Base-by-base conservation (phyloP, 1,140 invertebrate species). In the Oedothorax gibbosus region DNA sequence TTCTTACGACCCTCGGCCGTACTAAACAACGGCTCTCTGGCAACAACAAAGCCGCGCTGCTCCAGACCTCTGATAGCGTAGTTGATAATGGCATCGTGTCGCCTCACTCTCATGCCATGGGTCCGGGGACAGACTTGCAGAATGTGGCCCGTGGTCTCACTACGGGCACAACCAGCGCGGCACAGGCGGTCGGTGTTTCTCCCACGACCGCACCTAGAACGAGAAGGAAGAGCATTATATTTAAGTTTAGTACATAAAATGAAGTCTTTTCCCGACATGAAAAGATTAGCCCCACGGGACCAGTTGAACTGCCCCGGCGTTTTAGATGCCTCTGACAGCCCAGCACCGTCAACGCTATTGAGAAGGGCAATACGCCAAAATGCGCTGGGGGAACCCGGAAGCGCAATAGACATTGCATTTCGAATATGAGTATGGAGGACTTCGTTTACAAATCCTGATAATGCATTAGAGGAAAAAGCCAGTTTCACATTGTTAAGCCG, bases 301-400 rank as follows among this genome's bases (percentile, higher is more conserved):
- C 60, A 62, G 5, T 62, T 18, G 11, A n/a, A 5, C 8, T 64
- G 62, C 2, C 10, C 11, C 2, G 11, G 11, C 6, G 57, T 60
- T 15, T 14, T 6, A 4, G 62, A 20, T 2, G 12, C 2, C 2
- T 14, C 62, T 9, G 2, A 3, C 14, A 14, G 15, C 0, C n/a
- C 62, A 2, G 5, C 15, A n/a, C 62, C 62, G 3, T 64, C 62
- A 14, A 64, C 62, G 1, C n/a, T 18, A 8, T 14, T 7, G 21
- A 18, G 21, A 14, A 64, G 62, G 8, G 2, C 21, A 1, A 12
- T 20, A 0, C n/a, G 0, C 7, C n/a, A 64, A 6, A 12, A n/a
- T 0, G n/a, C 0, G 0, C 5, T 2, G 15, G 62, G 3, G n/a
- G n/a, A n/a, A 0, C 0, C 3, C 0, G n/a, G 5, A 4, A 64